Base-by-base conservation (phyloP, 1,140 invertebrate species). In the Drosophila pseudoobscura region DNA sequence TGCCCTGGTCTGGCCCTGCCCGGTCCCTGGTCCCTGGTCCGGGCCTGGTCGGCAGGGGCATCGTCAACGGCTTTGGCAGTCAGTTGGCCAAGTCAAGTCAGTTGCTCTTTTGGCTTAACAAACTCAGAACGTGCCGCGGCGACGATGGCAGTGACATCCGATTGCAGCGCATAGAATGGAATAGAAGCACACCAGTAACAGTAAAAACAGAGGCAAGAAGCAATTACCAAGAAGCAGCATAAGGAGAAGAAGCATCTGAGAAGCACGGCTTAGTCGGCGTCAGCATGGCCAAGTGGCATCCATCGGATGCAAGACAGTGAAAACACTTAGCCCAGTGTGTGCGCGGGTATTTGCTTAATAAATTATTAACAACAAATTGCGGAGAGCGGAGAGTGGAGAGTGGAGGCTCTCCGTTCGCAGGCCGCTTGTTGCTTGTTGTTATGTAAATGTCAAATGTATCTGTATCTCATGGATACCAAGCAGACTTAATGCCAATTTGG, bases 81-180 rank as follows among this genome's bases (percentile, higher is more conserved):
- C 82, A 71, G 82, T 85, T 85, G 82, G 82, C 74, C 82, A 85
- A 85, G 78, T 85, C 82, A 85, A 85, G 83, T 85, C 82, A 85
- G 82, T 85, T 85, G 78, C 82, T 85, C 78, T 85, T 85, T 85
- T 85, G 82, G 75, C 82, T 85, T 88, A 85, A 79, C 84, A 75
- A 85, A 88, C 82, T 75, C 61, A 85, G 82, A 85, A 85, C 82
- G 82, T 85, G 78, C 58, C 61, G 83, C 83, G 74, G 58, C 76
- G 51, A 64, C 63, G 71, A 76, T 84, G 80, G 72, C 80, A 66
- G 50, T 75, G 54, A 80, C 80, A 74, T 62, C 41, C 47, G 68
- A 85, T 82, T 85, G 82, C 82, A 85, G 47, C 78, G 59, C 73
- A 68, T 76, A 76, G 75, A 68, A 83, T 56, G 41, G 13, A 44